phyloP scores from a whole-genome alignment of 2,113 vertebrate genomes.

The Malaclemys terrapin region DNA sequence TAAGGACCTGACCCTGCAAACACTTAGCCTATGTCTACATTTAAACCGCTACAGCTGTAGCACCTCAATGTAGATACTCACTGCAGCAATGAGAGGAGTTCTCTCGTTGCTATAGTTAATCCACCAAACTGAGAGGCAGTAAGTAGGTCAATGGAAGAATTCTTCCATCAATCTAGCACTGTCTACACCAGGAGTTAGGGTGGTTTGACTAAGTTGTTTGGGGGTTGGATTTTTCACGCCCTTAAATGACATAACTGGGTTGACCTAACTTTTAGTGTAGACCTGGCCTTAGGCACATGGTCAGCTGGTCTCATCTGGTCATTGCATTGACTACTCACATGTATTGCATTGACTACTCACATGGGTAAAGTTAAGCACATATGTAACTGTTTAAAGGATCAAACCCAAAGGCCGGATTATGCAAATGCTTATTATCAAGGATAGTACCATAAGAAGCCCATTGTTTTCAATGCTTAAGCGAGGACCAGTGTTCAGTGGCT shows the following conservation, averaged over 20 bases:
- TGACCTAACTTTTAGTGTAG: not conserved
- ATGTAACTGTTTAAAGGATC: not conserved
- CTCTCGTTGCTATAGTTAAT: not conserved
- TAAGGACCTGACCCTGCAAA: not conserved
- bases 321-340: not conserved
- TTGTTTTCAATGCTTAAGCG: not conserved
- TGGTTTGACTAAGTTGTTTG: not conserved
- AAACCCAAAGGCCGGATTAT: not conserved
- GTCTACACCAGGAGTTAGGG: not conserved
- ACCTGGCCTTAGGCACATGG: not conserved
- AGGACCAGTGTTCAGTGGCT: not conserved
- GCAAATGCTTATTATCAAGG: not conserved
- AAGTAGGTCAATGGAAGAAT: not conserved
- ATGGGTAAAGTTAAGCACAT: not conserved
- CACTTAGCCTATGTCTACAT: not conserved
- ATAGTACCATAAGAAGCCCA: not conserved
- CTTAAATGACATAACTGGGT: not conserved
- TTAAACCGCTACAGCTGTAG: not conserved
- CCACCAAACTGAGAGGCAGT: not conserved
- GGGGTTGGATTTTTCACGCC: not conserved
- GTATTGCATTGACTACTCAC: not conserved
- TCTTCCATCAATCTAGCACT: not conserved
- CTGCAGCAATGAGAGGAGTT: not conserved
- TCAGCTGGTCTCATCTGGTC: not conserved
- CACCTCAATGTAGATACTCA: not conserved